phyloP scores from a whole-genome alignment of 2,797 vertebrate species.

The Phoebastria nigripes region DNA sequence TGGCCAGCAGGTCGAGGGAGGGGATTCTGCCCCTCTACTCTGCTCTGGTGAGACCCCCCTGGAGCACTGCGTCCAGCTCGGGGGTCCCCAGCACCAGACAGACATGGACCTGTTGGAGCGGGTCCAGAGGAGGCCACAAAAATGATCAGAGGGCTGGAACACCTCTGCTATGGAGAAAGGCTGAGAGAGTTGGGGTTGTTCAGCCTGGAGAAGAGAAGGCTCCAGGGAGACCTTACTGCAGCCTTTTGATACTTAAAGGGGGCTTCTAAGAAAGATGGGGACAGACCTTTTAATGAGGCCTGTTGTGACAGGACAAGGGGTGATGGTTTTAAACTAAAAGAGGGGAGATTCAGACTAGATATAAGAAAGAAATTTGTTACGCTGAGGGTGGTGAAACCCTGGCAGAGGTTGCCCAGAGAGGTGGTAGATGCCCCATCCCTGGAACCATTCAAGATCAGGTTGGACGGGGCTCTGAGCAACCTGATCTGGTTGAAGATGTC shows the following conservation, averaged over 20 bases:
- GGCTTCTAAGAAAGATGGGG: not conserved
- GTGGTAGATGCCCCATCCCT: not conserved
- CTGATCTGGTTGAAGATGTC: not conserved
- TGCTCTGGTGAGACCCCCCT: rapidly evolving
- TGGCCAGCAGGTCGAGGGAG: rapidly evolving
- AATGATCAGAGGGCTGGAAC: rapidly evolving
- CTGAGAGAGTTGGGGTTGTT: not conserved
- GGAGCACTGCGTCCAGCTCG: not conserved
- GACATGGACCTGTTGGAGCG: rapidly evolving
- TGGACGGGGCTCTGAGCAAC: not conserved
- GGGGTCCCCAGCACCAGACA: rapidly evolving
- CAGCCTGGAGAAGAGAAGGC: not conserved
- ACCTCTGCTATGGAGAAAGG: rapidly evolving
- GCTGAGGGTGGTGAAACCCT: rapidly evolving
- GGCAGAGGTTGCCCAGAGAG: too few relatives aligned
- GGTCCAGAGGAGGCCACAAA: rapidly evolving
- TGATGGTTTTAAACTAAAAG: not conserved
- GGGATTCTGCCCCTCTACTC: not conserved
- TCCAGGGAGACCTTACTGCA: rapidly evolving
- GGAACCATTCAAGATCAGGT: not conserved
- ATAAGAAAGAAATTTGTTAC: rapidly evolving
- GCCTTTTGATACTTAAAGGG: not conserved
- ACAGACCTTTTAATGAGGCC: not conserved
- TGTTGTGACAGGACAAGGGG: rapidly evolving
- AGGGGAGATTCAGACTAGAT: rapidly evolving